These are phyloP conservation scores for Cheilosia vernalis DNA, from an alignment of 2,888 invertebrate species.

Conservation along the genomic window DNA sequence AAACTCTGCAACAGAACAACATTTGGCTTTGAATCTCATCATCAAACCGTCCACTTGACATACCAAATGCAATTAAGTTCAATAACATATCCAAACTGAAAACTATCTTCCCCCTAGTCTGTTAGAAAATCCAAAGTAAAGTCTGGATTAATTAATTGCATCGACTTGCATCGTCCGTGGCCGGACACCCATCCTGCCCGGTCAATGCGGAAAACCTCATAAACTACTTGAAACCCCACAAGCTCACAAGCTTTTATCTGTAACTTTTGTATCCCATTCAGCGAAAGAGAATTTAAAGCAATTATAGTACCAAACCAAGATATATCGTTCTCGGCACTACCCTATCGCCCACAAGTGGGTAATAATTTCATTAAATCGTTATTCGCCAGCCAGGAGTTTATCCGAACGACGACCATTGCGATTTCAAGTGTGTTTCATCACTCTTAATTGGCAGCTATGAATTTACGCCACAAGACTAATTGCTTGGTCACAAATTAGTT, in stretches of 20 bases:
- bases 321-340: constrained; percentile 4
- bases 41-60: no score
- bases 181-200: neutral
- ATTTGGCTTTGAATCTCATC: no score
- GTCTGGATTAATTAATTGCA: neutral
- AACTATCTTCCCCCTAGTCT: neutral
- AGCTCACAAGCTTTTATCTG: neutral
- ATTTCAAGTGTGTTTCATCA: constrained; percentile 40
- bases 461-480: constrained; percentile 33
- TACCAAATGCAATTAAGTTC: no score
- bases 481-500: constrained; percentile 37
- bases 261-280: neutral
- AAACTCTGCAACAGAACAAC: no score
- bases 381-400: constrained; percentile 24
- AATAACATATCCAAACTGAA: no score
- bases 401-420: constrained; percentile 6
- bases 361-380: constrained; percentile 64
- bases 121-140: neutral
- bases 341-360: constrained; percentile 7
- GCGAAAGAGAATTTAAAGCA: constrained; percentile 10
- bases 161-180: neutral
- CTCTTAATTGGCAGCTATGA: constrained; percentile 65
- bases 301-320: constrained; percentile 6
- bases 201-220: constrained; percentile 15
- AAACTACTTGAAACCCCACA: constrained; percentile 36